Percentiles rank a stretch among this genome's conserved stretches.
Evolutionary conservation across 2,797 vertebrate species (phyloP).

Genomic region (Malurus splendens): DNA sequence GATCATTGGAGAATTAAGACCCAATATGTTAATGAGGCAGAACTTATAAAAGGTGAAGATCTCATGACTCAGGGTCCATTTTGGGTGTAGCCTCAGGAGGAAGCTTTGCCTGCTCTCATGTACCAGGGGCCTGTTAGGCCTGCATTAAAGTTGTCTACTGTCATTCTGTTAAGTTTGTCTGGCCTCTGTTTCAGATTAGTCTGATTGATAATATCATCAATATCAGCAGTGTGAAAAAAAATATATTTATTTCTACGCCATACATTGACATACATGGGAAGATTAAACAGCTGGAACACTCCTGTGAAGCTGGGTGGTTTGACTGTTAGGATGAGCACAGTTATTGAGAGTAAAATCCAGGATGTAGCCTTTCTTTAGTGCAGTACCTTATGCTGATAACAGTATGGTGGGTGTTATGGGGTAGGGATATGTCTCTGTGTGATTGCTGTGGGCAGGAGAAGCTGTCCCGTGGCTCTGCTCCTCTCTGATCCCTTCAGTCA

Average conservation of each 20-base stretch:
- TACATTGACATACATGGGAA: not conserved
- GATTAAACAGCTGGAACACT: not conserved
- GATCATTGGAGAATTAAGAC: too few species aligned
- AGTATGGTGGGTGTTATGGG: fast-evolving
- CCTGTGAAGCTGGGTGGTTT: not conserved
- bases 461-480: not conserved
- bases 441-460: not conserved
- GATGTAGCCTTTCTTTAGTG: not conserved
- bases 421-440: fast-evolving
- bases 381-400: not conserved
- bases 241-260: not conserved
- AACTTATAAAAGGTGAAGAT: too few species aligned
- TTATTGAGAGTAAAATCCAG: not conserved
- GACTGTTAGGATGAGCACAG: not conserved
- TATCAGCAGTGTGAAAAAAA: not conserved
- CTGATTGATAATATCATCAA: too few species aligned
- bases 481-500: not conserved
- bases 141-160: too few species aligned
- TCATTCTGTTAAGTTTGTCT: too few species aligned
- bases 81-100: too few species aligned
- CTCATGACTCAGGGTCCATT: too few species aligned
- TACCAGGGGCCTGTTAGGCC: too few species aligned
- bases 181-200: too few species aligned
- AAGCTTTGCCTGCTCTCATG: too few species aligned
- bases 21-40: too few species aligned